Conservation (phyloP, 2,113 vertebrate species). For the Pterocles orientalis region DNA sequence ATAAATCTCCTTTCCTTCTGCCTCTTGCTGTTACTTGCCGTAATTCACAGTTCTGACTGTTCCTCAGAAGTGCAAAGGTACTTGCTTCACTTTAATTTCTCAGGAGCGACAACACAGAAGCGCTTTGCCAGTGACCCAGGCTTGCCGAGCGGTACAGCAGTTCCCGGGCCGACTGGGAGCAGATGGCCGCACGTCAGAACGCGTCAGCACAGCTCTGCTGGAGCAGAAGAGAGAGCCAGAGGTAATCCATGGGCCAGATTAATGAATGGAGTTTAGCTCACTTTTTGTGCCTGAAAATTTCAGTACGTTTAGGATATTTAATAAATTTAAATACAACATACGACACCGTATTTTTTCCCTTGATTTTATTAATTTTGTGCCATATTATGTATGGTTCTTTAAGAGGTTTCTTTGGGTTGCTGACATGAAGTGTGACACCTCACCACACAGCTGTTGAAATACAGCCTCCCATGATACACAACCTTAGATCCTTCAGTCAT, state of each 20-base stretch:
- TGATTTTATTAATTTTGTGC: not conserved
- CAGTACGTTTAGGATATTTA: not conserved
- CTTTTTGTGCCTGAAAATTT: not conserved
- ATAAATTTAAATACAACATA: not conserved
- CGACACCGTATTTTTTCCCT: fast-evolving
- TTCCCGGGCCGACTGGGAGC: not conserved
- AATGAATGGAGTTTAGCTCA: not conserved
- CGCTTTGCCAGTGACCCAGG: not conserved
- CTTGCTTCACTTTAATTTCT: not conserved
- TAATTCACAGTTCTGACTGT: not conserved
- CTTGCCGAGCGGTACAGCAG: not conserved
- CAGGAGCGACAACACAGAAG: not conserved
- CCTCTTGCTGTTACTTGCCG: not conserved
- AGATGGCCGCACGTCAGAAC: constrained; percentile 12
- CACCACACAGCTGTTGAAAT: not conserved
- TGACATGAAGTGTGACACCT: not conserved
- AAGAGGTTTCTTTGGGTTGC: not conserved
- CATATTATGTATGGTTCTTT: fast-evolving
- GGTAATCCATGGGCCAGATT: not conserved
- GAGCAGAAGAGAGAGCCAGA: not conserved
- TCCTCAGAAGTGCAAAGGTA: not conserved
- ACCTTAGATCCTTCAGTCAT: fast-evolving
- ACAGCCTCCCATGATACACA: not conserved
- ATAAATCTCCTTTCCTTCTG: not conserved
- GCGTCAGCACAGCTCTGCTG: not conserved